phyloP scores from a whole-genome alignment of 2,797 vertebrate species.

The Chelonia mydas region DNA sequence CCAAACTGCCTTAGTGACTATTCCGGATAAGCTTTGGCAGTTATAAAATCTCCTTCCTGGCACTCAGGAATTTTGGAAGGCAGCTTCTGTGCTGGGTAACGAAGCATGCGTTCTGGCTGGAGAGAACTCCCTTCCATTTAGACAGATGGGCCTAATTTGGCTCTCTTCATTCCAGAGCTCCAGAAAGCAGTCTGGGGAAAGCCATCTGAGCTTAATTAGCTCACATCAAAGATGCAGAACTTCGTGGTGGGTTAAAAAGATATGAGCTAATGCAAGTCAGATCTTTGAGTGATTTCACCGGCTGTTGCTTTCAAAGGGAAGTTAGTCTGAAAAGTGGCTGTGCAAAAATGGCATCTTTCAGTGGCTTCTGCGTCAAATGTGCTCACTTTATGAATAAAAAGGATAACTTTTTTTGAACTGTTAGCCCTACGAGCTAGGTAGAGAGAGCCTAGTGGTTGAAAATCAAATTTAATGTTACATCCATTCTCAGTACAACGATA shows the following conservation, averaged over 20 bases:
- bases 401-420: neutral
- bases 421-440: neutral
- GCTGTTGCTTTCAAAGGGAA: conserved; percentile 35
- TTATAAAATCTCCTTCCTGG: neutral
- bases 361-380: neutral
- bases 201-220: conserved; percentile 75
- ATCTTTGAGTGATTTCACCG: conserved; percentile 3
- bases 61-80: conserved; percentile 35
- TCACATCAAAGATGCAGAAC: conserved; percentile 75
- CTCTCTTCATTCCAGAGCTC: conserved; percentile 44
- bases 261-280: conserved; percentile 56
- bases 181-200: conserved; percentile 57
- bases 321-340: conserved; percentile 13
- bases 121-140: conserved; percentile 61
- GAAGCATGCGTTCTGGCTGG: neutral
- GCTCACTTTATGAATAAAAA: neutral
- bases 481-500: neutral
- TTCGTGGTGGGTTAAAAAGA: conserved; percentile 65
- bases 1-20: neutral
- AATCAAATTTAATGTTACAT: neutral
- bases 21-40: conserved; percentile 14
- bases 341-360: neutral
- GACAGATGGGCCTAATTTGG: conserved; percentile 79
- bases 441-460: neutral
- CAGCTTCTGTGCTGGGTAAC: conserved; percentile 46